phyloP scores from a whole-genome alignment of 2,888 invertebrate genomes.

The Ophioninae sp. region DNA sequence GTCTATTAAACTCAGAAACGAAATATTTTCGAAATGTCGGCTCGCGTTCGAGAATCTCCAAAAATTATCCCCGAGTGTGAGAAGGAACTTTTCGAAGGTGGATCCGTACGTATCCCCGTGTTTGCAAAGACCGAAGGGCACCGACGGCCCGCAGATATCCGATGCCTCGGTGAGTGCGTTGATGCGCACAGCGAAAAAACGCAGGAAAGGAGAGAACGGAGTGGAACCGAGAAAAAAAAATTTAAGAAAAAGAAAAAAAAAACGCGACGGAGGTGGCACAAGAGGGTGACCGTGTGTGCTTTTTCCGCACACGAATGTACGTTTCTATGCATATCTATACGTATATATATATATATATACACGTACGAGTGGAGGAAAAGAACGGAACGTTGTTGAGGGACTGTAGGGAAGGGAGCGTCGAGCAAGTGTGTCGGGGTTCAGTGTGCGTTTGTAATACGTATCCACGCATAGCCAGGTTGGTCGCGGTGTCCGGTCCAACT shows the following conservation, averaged over 20 bases:
- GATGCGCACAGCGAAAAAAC: conserved; percentile 60
- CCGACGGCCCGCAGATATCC: conserved; percentile 49
- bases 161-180: conserved; percentile 59
- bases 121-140: background rate
- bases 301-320: background rate
- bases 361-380: conserved; percentile 18
- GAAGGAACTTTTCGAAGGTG: conserved; percentile 54
- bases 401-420: conserved; percentile 37
- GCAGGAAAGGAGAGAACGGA: conserved; percentile 48
- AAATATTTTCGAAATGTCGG: conserved; percentile 50
- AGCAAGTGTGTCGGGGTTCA: conserved; percentile 57
- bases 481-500: conserved; percentile 65
- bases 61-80: conserved; percentile 48
- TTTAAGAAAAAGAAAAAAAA: conserved; percentile 44
- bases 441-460: conserved; percentile 28
- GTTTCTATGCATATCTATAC: background rate
- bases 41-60: conserved; percentile 14
- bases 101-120: conserved; percentile 15
- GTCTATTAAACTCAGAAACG: conserved; percentile 45
- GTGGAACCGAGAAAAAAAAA: conserved; percentile 36
- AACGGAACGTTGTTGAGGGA: conserved; percentile 28
- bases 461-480: conserved; percentile 15
- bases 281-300: conserved; percentile 14
- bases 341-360: conserved; percentile 1
- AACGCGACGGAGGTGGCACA: conserved; percentile 50